Percentiles rank a stretch among this genome's conserved stretches.
Conservation (phyloP, 2,888 invertebrate genomes). For the Electrophaes corylata region DNA sequence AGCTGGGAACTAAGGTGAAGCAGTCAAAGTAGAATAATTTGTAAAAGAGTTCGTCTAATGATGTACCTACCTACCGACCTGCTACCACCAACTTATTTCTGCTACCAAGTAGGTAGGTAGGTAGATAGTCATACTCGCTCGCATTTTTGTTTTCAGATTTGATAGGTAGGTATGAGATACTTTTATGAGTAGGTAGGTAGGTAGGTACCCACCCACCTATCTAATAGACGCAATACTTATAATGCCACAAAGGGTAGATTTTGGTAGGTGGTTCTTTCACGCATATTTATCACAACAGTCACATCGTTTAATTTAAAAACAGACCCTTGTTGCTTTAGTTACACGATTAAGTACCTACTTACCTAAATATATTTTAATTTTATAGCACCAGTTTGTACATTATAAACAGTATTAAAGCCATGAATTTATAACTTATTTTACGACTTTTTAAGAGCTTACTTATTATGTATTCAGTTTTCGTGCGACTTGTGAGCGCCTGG, state of each 20-base stretch:
- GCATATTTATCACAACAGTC: too few relatives aligned
- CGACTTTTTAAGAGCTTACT: conserved; percentile 25
- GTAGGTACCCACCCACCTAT: too few relatives aligned
- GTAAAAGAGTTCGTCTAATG: neutral
- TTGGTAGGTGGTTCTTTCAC: too few relatives aligned
- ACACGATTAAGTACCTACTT: neutral
- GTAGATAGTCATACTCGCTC: too few relatives aligned
- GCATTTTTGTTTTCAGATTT: too few relatives aligned
- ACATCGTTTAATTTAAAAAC: neutral
- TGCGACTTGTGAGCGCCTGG: conserved; percentile 5
- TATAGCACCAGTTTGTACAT: conserved; percentile 12
- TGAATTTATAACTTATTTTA: conserved; percentile 49
- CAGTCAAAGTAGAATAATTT: neutral
- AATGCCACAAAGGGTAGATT: too few relatives aligned
- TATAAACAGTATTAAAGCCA: conserved; percentile 43
- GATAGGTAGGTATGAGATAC: too few relatives aligned
- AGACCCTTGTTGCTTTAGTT: neutral
- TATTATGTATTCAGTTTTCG: conserved; percentile 1
- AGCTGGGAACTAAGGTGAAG: neutral
- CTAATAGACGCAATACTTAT: too few relatives aligned
- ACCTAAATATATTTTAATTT: neutral
- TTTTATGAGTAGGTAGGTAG: too few relatives aligned
- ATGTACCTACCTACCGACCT: neutral
- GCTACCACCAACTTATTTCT: too few relatives aligned
- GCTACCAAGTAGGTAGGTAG: too few relatives aligned